Base-by-base conservation (phyloP, 2,113 vertebrate genomes). In the Coptodon rendalli region DNA sequence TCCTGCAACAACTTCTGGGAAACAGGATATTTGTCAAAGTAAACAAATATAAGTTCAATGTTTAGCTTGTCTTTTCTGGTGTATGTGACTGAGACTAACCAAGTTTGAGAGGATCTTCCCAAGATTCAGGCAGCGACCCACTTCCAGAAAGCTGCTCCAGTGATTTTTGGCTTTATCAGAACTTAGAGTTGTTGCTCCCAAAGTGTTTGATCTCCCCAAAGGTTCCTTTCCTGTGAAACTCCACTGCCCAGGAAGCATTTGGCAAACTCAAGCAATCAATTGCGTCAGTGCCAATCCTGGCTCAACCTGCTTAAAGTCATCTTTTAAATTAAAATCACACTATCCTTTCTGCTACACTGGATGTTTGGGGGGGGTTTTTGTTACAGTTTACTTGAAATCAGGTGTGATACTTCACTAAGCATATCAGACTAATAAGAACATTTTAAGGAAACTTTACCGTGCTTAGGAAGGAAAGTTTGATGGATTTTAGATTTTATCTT, bases 151-250 rank as follows among this genome's bases (percentile, higher is more conserved):
- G 10, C 3, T 38, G 10, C 10, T 66, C 19, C 61, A 38, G 10
- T 66, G 0, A 38, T 38, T 22, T 50, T 22, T 53, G 52, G 0
- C 5, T 53, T 66, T 11, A 12, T 66, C 61, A 66, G 0, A 36
- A 7, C 31, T n/a, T 66, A 66, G 61, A 38, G 34, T 38, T 66
- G 61, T 38, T 66, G 17, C 19, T 66, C 61, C 61, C 38, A 38
- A 66, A 66, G 10, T 66, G 61, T 66, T 66, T 66, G 34, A 66
- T 66, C 61, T 66, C 61, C 61, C 17, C 10, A 38, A 66, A 66
- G 10, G 61, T 0, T 66, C 10, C 61, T 66, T 66, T 38, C 34
- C 61, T n/a, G 34, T 66, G 31, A 36, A 66, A 66, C 31, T 38
- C 17, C 61, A 38, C n/a, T 38, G 61, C 31, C 31, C 19, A 38